Evolutionary conservation across 2,797 vertebrate genomes (phyloP), one percentile per base, ranked within the genome.

Genomic region (Buphagus erythrorhynchus): DNA sequence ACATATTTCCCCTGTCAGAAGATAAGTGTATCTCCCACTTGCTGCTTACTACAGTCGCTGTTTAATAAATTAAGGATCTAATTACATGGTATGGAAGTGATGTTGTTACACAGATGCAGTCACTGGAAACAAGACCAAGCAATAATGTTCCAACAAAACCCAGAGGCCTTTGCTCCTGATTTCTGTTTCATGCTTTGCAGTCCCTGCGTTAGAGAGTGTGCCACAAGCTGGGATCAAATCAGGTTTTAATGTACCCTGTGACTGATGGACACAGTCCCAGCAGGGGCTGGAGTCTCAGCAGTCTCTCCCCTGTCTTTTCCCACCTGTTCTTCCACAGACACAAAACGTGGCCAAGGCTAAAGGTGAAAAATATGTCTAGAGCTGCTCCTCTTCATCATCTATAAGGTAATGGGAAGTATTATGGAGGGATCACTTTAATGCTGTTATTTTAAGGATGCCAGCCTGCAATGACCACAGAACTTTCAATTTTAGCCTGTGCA

Each of bases 31-130:
- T 93, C 94, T 97, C 80, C 85, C 6, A 14, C 73, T 95, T 81
- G 69, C 90, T 94, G 83, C 91, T 92, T 88, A 54, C 85, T 86
- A 76, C 77, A n/a, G 73, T 65, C 2, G 2, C 87, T 95, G 79
- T 91, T 97, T 94, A 96, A 95, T 96, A 96, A 96, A 96, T 96
- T 96, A 94, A 88, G 62, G 63, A 59, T 91, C 93, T 97, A 96
- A 97, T 97, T 97, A 95, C 83, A 93, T 61, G 85, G 93, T 88
- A 95, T 91, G 49, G 93, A 83, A 95, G 74, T 76, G 90, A 90
- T 95, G 94, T 88, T 96, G 95, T 88, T 97, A 93, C 90, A 95
- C 90, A 86, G 87, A 86, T 76, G 91, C 91, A 97, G 73, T 91
- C 93, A 95, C 93, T 93, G 90, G 96, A 96, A 96, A 95, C 71